phyloP scores from a whole-genome alignment of 2,113 vertebrate species.

The Cyprinodon variegatus region DNA sequence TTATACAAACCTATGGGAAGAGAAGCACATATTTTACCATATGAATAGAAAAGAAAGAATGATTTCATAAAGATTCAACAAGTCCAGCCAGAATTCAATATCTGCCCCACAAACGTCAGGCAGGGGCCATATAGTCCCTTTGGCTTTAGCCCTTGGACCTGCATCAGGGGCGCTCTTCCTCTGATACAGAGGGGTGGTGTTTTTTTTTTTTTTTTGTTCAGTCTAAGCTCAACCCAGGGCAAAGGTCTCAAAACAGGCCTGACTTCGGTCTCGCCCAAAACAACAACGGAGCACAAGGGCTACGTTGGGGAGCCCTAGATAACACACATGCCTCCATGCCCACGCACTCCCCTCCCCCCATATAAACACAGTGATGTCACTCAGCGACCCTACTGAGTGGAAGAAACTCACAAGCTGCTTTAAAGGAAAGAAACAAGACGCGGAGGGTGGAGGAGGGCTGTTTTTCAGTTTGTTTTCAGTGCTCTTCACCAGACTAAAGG shows the following conservation, averaged over 20 bases:
- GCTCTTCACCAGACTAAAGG: slow-evolving; percentile 46
- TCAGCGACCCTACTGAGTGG: slow-evolving; percentile 58
- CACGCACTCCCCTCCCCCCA: slow-evolving; percentile 66
- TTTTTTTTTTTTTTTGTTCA: slow-evolving; percentile 15
- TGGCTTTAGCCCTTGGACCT: slow-evolving; percentile 11
- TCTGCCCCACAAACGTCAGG: neutral
- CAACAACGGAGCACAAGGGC: slow-evolving; percentile 60
- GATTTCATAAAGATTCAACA: neutral
- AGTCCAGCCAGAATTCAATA: neutral
- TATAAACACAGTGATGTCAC: slow-evolving; percentile 72
- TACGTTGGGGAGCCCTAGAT: slow-evolving; percentile 67
- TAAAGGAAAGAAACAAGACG: slow-evolving; percentile 28
- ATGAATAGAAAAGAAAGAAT: neutral
- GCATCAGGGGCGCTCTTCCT: slow-evolving; percentile 22
- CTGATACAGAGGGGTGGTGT: slow-evolving; percentile 27
- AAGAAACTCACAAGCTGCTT: slow-evolving; percentile 52
- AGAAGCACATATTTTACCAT: neutral
- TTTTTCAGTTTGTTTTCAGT: slow-evolving; percentile 43
- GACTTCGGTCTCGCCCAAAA: slow-evolving; percentile 57
- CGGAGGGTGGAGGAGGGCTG: slow-evolving; percentile 2
- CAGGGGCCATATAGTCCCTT: slow-evolving; percentile 2
- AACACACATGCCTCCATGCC: slow-evolving; percentile 70
- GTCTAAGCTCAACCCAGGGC: slow-evolving; percentile 22
- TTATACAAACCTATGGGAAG: neutral
- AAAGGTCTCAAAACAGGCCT: slow-evolving; percentile 64